Percentiles rank a stretch among this genome's conserved stretches.
Evolutionary conservation across 2,888 invertebrate species (phyloP).

Genomic region (Argynnis bischoffii): DNA sequence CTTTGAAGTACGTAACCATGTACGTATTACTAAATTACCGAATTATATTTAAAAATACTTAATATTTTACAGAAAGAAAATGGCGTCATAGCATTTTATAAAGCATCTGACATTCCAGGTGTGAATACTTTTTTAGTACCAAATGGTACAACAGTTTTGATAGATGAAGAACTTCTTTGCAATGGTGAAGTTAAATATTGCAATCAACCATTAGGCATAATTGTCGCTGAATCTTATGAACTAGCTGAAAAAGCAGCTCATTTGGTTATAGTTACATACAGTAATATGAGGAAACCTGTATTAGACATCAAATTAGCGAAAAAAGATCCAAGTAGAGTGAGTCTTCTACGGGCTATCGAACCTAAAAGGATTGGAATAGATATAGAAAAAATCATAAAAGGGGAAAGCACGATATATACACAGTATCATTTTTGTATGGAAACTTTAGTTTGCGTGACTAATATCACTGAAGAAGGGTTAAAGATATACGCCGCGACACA

Average conservation of each 20-base stretch:
- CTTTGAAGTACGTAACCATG: no score
- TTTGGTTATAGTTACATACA: slow-evolving; percentile 79
- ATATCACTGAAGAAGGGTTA: slow-evolving; percentile 85
- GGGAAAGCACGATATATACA: slow-evolving; percentile 56
- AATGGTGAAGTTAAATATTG: slow-evolving; percentile 79
- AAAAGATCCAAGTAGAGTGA: slow-evolving; percentile 45
- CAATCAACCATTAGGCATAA: slow-evolving; percentile 85
- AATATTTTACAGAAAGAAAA: slow-evolving; percentile 70
- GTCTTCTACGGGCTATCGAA: slow-evolving; percentile 39
- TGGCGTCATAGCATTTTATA: slow-evolving; percentile 83
- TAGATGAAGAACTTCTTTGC: slow-evolving; percentile 72
- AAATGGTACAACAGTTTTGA: slow-evolving; percentile 36
- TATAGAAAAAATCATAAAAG: slow-evolving; percentile 53
- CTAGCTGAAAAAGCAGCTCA: slow-evolving; percentile 78
- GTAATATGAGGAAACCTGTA: slow-evolving; percentile 56
- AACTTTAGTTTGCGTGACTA: slow-evolving; percentile 79
- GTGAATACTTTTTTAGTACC: slow-evolving; percentile 73
- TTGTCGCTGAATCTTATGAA: slow-evolving; percentile 80
- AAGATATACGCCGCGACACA: slow-evolving; percentile 83
- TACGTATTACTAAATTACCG: no score
- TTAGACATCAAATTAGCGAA: slow-evolving; percentile 51
- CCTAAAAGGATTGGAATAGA: slow-evolving; percentile 47
- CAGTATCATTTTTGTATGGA: slow-evolving; percentile 88
- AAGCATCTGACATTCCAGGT: slow-evolving; percentile 85
- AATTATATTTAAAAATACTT: neutral